phyloP scores from a whole-genome alignment of 2,888 invertebrate species.

The Phyllotreta striolata region DNA sequence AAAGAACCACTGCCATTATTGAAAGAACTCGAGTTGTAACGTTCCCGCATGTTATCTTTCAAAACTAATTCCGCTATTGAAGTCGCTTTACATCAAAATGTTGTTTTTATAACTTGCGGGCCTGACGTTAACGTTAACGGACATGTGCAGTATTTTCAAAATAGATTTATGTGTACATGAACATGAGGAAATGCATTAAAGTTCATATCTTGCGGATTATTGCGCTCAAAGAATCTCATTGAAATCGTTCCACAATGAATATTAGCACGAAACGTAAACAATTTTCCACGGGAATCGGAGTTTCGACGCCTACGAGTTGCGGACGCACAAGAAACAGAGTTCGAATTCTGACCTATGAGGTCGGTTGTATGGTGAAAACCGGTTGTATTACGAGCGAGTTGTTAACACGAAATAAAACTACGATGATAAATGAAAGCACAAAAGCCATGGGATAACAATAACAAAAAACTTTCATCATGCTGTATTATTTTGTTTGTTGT shows the following conservation, averaged over 20 bases:
- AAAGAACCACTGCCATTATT: constrained; percentile 6
- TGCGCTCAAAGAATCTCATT: too few relatives aligned
- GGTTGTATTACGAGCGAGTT: constrained; percentile 17
- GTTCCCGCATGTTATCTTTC: constrained; percentile 12
- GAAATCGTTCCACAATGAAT: too few relatives aligned
- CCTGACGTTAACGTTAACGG: constrained; percentile 7
- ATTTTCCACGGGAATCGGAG: too few relatives aligned
- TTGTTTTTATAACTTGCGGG: constrained; percentile 21
- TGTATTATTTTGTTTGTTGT: too few relatives aligned
- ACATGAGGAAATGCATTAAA: constrained; percentile 22
- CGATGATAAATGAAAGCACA: constrained; percentile 11
- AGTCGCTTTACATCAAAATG: constrained; percentile 15
- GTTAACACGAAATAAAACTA: constrained; percentile 21
- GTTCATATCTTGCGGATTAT: constrained; percentile 1
- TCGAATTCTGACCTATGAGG: too few relatives aligned
- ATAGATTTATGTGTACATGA: constrained; percentile 12
- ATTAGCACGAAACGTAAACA: too few relatives aligned
- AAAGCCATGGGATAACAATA: neutral
- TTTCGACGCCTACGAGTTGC: too few relatives aligned
- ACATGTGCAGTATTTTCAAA: constrained; percentile 20
- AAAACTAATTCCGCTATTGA: constrained; percentile 8
- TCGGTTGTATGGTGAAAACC: constrained; percentile 8
- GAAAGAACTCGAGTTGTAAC: constrained; percentile 4
- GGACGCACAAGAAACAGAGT: too few relatives aligned
- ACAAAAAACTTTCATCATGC: too few relatives aligned